Base-by-base conservation (phyloP, 2,888 invertebrate species). In the Charanyca ferruginea region DNA sequence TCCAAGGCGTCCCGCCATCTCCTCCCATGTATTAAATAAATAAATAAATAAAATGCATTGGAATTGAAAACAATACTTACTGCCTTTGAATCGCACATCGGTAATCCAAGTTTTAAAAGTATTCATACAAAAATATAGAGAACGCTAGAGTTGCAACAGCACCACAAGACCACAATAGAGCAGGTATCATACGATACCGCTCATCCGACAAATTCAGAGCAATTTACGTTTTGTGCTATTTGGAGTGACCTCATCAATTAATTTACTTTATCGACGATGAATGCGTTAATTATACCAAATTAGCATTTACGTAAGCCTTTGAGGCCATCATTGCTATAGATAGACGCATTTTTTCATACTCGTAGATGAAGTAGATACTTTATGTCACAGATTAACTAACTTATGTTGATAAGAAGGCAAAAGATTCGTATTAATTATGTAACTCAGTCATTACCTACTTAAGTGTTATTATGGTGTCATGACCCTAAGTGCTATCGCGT, bases 171-270 rank as follows among this genome's bases (percentile, higher is more conserved):
- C 28, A 28, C 38, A 38, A 38, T 16, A 38, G 38, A 38, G 55
- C 66, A 58, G 23, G 48, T 60, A 69, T 54, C 45, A 65, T 49
- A 57, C 49, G 32, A 49, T 63, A 51, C 59, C 61, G 68, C 73
- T 79, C 77, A 83, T 82, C 83, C 81, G 75, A 77, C 84, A 84
- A 89, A 90, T 90, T 89, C 80, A 85, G 85, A 83, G 81, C 87
- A 90, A 92, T 91, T 85, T 83, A 80, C 59, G 55, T 79, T 88
- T 89, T 86, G 86, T 84, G 83, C 86, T 87, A 89, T 89, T 91
- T 86, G 83, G 83, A 83, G 84, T 90, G 92, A 91, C 93, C 93
- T 94, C 92, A 88, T 89, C 89, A 87, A 91, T 90, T 93, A 92
- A 91, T 91, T 90, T 89, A 91, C 91, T 87, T 88, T 86, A 90